Evolutionary conservation across 2,888 invertebrate genomes (phyloP).

Genomic region (Diabrotica balteata): DNA sequence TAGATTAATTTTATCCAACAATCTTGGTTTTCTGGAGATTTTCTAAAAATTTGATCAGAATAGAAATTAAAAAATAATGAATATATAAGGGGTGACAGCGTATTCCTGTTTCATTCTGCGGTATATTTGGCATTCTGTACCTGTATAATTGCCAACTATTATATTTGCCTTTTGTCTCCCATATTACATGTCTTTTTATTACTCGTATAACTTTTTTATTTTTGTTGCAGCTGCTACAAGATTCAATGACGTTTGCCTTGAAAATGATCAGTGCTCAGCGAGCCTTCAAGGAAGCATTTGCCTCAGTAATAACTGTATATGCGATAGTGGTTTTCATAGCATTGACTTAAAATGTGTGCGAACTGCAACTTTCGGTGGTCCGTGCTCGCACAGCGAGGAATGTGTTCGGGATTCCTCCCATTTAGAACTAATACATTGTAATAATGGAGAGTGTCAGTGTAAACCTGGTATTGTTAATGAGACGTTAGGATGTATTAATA

Average conservation of each 20-base stretch:
- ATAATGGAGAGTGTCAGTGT: constrained; percentile 51
- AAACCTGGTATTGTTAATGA: constrained; percentile 42
- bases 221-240: constrained; percentile 51
- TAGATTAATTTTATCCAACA: too few species aligned
- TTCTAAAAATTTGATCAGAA: too few species aligned
- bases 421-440: constrained; percentile 45
- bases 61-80: too few species aligned
- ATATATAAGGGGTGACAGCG: too few species aligned
- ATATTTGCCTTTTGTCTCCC: too few species aligned
- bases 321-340: constrained; percentile 48
- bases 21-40: too few species aligned
- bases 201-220: background rate
- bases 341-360: constrained; percentile 43
- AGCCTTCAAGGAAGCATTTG: constrained; percentile 49
- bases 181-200: too few species aligned
- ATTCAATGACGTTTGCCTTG: constrained; percentile 52
- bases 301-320: constrained; percentile 47
- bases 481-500: constrained; percentile 35
- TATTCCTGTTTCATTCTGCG: too few species aligned
- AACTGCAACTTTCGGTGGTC: constrained; percentile 44
- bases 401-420: constrained; percentile 47
- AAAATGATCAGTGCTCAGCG: constrained; percentile 53
- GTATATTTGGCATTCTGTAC: too few species aligned
- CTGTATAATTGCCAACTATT: too few species aligned
- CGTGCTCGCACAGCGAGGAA: constrained; percentile 49